Percentiles rank a stretch among this genome's conserved stretches.
These are phyloP conservation scores for Phrixothrix hirtus DNA, from an alignment of 2,888 invertebrate species.

Conservation along the genomic window DNA sequence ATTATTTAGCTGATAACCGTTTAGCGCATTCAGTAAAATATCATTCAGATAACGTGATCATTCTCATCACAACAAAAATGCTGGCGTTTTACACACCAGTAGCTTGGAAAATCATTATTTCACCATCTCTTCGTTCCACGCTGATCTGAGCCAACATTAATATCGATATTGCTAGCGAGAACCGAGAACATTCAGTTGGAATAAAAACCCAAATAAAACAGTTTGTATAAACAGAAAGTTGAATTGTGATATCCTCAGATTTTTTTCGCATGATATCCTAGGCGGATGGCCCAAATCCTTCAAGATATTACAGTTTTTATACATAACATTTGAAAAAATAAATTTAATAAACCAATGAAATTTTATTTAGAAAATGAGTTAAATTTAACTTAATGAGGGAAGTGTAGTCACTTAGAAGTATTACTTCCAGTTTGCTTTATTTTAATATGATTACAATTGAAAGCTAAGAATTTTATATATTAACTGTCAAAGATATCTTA, in stretches of 20 bases:
- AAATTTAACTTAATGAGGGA: too few relatives aligned
- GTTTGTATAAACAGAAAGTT: conserved; percentile 19
- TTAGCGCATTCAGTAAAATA: not conserved
- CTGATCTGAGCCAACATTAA: conserved; percentile 23
- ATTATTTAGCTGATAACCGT: not conserved
- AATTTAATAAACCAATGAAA: conserved; percentile 20
- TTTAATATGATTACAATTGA: too few relatives aligned
- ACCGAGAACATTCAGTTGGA: conserved; percentile 11
- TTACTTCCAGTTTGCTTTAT: too few relatives aligned
- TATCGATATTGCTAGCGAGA: conserved; percentile 17
- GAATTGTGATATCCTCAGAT: conserved; percentile 18
- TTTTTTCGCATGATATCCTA: conserved; percentile 15
- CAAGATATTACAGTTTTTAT: conserved; percentile 6
- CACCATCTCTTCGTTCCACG: conserved; percentile 6
- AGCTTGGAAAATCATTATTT: conserved; percentile 7
- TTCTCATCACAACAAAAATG: not conserved
- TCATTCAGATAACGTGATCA: not conserved
- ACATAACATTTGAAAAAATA: conserved; percentile 11
- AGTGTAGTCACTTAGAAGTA: too few relatives aligned
- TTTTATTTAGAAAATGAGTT: too few relatives aligned
- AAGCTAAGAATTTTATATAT: too few relatives aligned
- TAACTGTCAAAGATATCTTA: too few relatives aligned
- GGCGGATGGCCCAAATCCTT: conserved; percentile 11
- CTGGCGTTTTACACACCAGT: conserved; percentile 2
- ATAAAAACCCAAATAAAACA: conserved; percentile 21